Percentiles rank a stretch among this genome's conserved stretches.
These are phyloP conservation scores for Trilocha varians DNA, from an alignment of 2,888 invertebrate genomes.

Conservation along the genomic window DNA sequence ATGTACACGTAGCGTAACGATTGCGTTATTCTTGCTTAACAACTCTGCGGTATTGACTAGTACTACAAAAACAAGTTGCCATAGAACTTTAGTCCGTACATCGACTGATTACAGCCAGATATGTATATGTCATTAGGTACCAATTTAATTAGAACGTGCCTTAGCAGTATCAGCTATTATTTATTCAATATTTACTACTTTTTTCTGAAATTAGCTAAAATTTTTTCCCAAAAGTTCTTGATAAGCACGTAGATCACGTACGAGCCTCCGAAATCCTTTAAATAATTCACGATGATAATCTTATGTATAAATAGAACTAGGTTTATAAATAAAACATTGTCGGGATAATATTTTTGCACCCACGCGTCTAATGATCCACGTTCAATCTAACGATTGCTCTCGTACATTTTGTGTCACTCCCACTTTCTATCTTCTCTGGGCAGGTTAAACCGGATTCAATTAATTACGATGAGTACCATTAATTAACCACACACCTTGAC, in stretches of 20 bases:
- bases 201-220: no score
- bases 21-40: not conserved
- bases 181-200: no score
- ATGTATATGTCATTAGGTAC: no score
- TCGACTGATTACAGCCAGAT: no score
- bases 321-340: not conserved
- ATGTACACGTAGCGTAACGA: not conserved
- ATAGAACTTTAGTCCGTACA: no score
- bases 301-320: not conserved
- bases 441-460: not conserved
- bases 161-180: no score
- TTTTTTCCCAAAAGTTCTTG: no score
- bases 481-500: no score
- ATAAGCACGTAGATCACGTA: no score
- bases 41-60: not conserved
- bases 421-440: not conserved
- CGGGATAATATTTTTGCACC: not conserved
- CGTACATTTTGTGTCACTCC: not conserved
- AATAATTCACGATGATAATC: not conserved
- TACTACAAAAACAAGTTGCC: no score
- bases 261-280: not conserved
- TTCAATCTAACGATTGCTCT: slow-evolving; percentile 2
- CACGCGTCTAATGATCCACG: not conserved
- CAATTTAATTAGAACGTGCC: no score
- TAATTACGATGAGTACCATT: not conserved